Percentiles rank a stretch among this genome's conserved stretches.
Evolutionary conservation across 2,888 invertebrate genomes (phyloP).

Genomic region (Chrysina gloriosa): DNA sequence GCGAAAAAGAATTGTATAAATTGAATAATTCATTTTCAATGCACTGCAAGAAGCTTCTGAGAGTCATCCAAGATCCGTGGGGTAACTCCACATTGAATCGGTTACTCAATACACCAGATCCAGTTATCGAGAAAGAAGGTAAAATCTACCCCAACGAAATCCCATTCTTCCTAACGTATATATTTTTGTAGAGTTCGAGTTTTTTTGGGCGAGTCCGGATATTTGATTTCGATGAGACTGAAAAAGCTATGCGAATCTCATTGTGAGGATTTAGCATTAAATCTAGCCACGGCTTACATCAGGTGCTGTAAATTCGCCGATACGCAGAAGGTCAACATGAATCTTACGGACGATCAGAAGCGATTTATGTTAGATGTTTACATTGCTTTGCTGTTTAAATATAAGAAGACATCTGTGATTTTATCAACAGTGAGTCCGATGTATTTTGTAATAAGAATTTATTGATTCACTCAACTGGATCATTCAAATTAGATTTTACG

Average conservation of each 20-base stretch:
- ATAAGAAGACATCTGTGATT: conserved; percentile 44
- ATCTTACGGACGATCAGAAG: conserved; percentile 66
- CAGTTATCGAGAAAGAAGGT: conserved; percentile 60
- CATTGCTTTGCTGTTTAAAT: conserved; percentile 67
- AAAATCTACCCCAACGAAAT: too few relatives aligned
- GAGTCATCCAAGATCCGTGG: conserved; percentile 63
- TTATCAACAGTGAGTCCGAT: conserved; percentile 43
- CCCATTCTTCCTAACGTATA: too few relatives aligned
- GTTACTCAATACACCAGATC: conserved; percentile 58
- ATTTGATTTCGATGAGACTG: conserved; percentile 70
- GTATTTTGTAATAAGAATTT: too few relatives aligned
- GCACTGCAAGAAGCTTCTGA: conserved; percentile 60
- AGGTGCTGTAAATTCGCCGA: conserved; percentile 60
- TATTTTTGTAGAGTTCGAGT: conserved; percentile 64
- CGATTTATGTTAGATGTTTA: conserved; percentile 72
- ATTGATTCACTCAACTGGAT: too few relatives aligned
- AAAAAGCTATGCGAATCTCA: conserved; percentile 72
- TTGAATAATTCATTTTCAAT: conserved; percentile 58
- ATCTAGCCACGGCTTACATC: conserved; percentile 68
- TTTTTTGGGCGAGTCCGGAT: conserved; percentile 70
- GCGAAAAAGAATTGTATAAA: conserved; percentile 57
- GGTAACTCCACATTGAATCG: conserved; percentile 58
- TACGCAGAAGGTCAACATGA: conserved; percentile 58
- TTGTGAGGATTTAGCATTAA: conserved; percentile 72
- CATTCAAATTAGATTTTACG: too few relatives aligned